Base-by-base conservation (phyloP, 2,113 vertebrate genomes). In the Scomber colias region DNA sequence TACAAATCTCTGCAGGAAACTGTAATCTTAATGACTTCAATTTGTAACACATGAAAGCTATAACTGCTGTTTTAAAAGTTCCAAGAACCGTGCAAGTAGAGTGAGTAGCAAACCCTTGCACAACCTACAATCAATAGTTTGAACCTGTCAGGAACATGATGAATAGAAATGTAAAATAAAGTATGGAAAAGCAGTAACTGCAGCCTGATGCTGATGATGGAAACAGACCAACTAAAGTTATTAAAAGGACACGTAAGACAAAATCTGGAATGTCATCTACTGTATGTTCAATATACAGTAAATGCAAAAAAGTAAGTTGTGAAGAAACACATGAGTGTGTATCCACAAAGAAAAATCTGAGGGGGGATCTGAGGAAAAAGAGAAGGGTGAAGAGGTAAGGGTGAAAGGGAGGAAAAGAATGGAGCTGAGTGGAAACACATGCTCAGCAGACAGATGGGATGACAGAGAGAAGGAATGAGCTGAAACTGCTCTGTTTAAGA, bases 391-490 rank as follows among this genome's bases (percentile, higher is more conserved):
- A 24, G 53, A 70, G 11, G 7, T 24, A 14, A 45, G 6, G 12
- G 13, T 27, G 14, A 44, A 24, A 48, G 44, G 56, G 49, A 74
- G 62, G 53, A 45, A 16, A 46, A 60, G 14, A 19, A 44, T 5
- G 30, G 27, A 61, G 53, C 54, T 75, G 73, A 82, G 54, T 57
- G 44, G 44, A 86, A 82, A 70, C 80, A 81, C 48, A 79, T 77
- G 74, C 11, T 45, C 15, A 31, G 48, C 19, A 54, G 68, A 63
- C 71, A 70, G 65, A 73, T 65, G 60, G 61, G 30, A 35, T 71
- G 66, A 71, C 16, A 1, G 16, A 19, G 27, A 45, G 44, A 15
- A 50, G 44, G 57, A 77, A 69, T 27, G 61, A 48, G 16, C 57
- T 61, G 16, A 49, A 67, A 46, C 10, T 24, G 48, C 46, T 50